Evolutionary conservation across 1,140 invertebrate genomes (phyloP).

Genomic region (Tetraneura akinire): DNA sequence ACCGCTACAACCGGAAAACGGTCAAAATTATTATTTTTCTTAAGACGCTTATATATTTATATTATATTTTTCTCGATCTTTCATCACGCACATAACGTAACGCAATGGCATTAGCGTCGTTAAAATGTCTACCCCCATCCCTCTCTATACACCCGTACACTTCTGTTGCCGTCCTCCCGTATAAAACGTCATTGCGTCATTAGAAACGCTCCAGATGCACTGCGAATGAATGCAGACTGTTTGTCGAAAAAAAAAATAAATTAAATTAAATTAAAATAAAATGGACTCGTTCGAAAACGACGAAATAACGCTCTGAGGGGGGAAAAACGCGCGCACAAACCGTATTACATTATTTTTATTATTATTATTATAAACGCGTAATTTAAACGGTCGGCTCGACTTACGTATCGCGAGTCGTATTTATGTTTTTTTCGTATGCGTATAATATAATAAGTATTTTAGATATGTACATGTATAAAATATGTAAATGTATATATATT

Average conservation of each 20-base stretch:
- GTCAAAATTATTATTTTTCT: not conserved
- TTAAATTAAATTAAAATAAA: not conserved
- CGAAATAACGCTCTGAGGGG: slow-evolving; percentile 15
- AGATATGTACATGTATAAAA: too few relatives aligned
- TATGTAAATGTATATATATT: too few relatives aligned
- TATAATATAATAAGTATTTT: too few relatives aligned
- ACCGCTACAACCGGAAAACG: slow-evolving; percentile 1
- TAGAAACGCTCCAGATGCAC: slow-evolving; percentile 26
- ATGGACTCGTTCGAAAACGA: not conserved
- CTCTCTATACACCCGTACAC: too few relatives aligned
- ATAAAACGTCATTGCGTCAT: slow-evolving; percentile 11
- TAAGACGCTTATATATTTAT: not conserved
- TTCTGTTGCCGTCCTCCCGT: too few relatives aligned
- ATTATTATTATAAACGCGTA: too few relatives aligned
- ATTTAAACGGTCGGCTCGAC: not conserved
- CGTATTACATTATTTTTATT: too few relatives aligned
- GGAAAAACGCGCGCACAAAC: too few relatives aligned
- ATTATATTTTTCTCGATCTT: not conserved
- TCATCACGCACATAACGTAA: not conserved
- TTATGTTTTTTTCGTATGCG: not conserved
- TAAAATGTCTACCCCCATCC: not conserved
- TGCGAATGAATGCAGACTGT: not conserved
- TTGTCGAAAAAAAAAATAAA: slow-evolving; percentile 12
- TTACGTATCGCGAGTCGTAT: not conserved
- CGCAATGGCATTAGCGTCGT: not conserved